A percentile compares a stretch with the other conserved stretches of the same genome.
phyloP scores from a whole-genome alignment of 1,140 invertebrate species.

The Paralvinella palmiformis region DNA sequence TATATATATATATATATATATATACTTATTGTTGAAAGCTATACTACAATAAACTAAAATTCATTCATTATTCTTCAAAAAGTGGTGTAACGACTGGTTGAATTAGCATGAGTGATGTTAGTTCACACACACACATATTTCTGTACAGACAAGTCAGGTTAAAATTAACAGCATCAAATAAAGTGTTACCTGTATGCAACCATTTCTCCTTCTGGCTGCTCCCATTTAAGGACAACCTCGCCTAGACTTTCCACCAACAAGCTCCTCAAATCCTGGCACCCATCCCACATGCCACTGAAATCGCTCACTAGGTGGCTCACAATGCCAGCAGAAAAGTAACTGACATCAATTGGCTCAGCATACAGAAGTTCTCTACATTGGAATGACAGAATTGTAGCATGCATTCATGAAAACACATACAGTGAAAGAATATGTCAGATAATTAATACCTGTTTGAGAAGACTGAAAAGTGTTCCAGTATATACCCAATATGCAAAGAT shows the following conservation, averaged over 20 bases:
- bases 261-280: neutral
- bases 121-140: too few relatives aligned
- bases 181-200: slow-evolving; percentile 65
- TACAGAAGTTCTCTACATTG: slow-evolving; percentile 55
- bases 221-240: slow-evolving; percentile 62
- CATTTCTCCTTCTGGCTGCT: slow-evolving; percentile 71
- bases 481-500: too few relatives aligned
- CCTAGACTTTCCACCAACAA: slow-evolving; percentile 26
- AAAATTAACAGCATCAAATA: neutral
- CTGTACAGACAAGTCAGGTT: neutral
- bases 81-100: too few relatives aligned
- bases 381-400: slow-evolving; percentile 14
- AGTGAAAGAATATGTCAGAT: too few relatives aligned
- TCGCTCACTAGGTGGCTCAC: slow-evolving; percentile 70
- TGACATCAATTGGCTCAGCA: slow-evolving; percentile 69
- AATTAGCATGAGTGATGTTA: too few relatives aligned
- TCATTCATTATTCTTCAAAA: too few relatives aligned
- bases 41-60: too few relatives aligned
- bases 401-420: neutral
- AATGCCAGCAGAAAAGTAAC: slow-evolving; percentile 78
- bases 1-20: too few relatives aligned
- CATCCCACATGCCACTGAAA: slow-evolving; percentile 25
- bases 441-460: too few relatives aligned
- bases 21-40: too few relatives aligned
- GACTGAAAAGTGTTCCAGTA: too few relatives aligned